These are phyloP conservation scores for Eupleurogrammus muticus DNA, from an alignment of 2,797 vertebrate species.

Conservation along the genomic window DNA sequence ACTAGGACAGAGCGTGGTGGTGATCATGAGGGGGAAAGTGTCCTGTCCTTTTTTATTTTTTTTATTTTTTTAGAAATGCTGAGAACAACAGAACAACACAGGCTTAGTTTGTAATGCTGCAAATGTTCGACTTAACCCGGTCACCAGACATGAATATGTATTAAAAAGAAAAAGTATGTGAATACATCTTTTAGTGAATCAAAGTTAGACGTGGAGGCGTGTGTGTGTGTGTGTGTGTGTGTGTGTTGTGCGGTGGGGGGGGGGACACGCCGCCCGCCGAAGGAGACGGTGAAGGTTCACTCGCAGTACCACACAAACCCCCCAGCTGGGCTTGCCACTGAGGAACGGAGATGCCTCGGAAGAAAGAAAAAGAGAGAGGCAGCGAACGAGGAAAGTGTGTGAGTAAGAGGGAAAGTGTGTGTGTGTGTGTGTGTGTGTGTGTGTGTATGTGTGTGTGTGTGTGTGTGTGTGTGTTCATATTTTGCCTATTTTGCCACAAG, in stretches of 20 bases:
- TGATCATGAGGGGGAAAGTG: background rate
- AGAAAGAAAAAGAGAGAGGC: conserved; percentile 74
- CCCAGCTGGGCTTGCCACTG: conserved; percentile 79
- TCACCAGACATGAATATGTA: conserved; percentile 14
- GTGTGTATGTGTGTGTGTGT: conserved; percentile 50
- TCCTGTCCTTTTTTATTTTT: background rate
- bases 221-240: conserved; percentile 30
- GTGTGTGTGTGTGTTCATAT: conserved; percentile 56
- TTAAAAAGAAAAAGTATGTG: background rate
- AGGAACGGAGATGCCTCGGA: conserved; percentile 82
- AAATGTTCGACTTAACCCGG: conserved; percentile 18
- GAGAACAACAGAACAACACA: conserved; percentile 10
- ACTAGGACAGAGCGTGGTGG: background rate
- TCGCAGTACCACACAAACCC: conserved; percentile 76
- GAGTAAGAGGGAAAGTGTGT: conserved; percentile 57
- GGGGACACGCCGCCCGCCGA: conserved; percentile 63
- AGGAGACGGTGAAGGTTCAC: conserved; percentile 78
- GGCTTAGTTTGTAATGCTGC: background rate
- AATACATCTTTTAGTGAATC: conserved; percentile 25
- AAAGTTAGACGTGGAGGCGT: conserved; percentile 25
- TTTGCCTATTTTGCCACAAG: conserved; percentile 81
- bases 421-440: conserved; percentile 40
- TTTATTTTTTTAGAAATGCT: background rate
- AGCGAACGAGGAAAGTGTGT: conserved; percentile 59
- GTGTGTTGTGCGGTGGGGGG: conserved; percentile 59